These are phyloP conservation scores for Apodemus speciosus DNA, from an alignment of 2,113 vertebrate genomes.

Conservation along the genomic window DNA sequence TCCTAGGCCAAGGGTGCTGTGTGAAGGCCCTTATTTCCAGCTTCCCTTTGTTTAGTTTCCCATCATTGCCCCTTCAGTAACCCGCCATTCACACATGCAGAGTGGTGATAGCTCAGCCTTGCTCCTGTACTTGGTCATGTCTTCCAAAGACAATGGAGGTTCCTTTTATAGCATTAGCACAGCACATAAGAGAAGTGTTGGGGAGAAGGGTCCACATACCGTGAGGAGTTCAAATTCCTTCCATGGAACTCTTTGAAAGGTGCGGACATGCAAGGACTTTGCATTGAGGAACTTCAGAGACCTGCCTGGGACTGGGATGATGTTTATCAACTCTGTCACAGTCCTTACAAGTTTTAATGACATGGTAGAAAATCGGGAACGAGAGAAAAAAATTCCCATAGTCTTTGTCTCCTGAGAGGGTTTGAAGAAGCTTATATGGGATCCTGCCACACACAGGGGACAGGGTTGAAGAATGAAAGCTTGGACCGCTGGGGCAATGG, in stretches of 20 bases:
- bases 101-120: background rate
- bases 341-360: background rate
- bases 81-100: background rate
- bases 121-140: background rate
- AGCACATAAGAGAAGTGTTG: background rate
- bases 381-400: constrained; percentile 10
- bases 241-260: background rate
- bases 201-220: fast-evolving
- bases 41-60: background rate
- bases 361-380: background rate
- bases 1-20: constrained; percentile 31
- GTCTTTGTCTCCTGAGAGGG: constrained; percentile 25
- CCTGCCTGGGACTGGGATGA: background rate
- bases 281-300: background rate
- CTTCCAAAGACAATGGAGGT: constrained; percentile 21
- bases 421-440: background rate
- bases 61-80: background rate
- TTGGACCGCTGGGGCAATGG: background rate
- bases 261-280: background rate
- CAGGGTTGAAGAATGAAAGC: background rate
- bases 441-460: background rate
- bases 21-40: background rate
- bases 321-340: background rate
- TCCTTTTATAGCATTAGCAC: background rate
- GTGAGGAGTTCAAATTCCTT: background rate